Conservation (phyloP, 2,113 vertebrate species). For the Paratilapia polleni region DNA sequence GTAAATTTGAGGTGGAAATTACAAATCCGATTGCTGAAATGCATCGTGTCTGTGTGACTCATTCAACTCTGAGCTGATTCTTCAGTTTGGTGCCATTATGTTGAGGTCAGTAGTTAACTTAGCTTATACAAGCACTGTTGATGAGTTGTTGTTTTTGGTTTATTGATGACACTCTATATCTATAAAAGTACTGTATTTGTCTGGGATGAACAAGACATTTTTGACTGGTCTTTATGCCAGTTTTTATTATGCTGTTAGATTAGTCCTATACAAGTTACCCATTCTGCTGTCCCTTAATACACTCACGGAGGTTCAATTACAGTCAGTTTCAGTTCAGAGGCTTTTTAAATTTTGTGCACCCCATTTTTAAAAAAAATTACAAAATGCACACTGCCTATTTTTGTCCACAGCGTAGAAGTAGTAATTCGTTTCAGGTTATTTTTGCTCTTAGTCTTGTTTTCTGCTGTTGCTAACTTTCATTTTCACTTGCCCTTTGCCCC, state of each 20-base stretch:
- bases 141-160: background rate
- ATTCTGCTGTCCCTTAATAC: background rate
- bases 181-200: background rate
- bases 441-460: background rate
- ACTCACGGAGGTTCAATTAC: background rate
- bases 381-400: background rate
- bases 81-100: background rate
- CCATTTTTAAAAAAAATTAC: background rate
- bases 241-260: background rate
- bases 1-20: conserved; percentile 4
- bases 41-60: background rate
- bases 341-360: background rate
- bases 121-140: background rate
- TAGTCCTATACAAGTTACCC: background rate
- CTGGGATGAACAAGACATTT: background rate
- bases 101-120: background rate
- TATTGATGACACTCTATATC: background rate
- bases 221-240: background rate
- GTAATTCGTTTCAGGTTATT: background rate
- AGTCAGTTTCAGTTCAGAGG: background rate
- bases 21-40: background rate
- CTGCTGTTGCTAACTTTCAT: background rate
- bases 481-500: background rate
- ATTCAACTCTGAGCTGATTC: background rate
- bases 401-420: background rate